Base-by-base conservation (phyloP, 2,888 invertebrate species). In the Apantesis nais region DNA sequence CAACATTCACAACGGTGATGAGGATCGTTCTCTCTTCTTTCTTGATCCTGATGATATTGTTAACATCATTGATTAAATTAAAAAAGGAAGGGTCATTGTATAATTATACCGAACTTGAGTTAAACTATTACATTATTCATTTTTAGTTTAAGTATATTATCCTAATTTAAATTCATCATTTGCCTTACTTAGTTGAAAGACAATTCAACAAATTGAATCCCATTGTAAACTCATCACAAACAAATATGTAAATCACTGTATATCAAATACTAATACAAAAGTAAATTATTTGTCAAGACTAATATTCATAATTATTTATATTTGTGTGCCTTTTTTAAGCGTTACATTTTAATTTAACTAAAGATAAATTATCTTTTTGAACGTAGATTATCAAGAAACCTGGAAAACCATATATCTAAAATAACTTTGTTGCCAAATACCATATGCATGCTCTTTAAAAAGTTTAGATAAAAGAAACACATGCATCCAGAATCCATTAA, bases 111-210 rank as follows among this genome's bases (percentile, higher is more conserved):
- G 1, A 16, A 62, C 39, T 39, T 39, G 16, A 16, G 16, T 62
- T 62, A 29, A 39, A 25, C 25, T 62, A 16, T 41, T 62, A 25
- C 16, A 62, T 25, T 62, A 62, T 62, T 62, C 16, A 62, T 29
- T n/a, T 9, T 39, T 2, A 1, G n/a, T 39, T 41, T 41, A 41
- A 9, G 41, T 41, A 41, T 16, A 41, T 62, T 9, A 41, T 16
- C 25, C 62, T 19, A 16, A 19, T 14, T 25, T 62, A 39, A 41
- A 62, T 62, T 62, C 22, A 48, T 48, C 7, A 8, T 48, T 48
- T 48, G 22, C 48, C 1, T 1, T 25, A 52, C 3, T 52, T 52
- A 11, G n/a, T 52, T 41, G 19, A 25, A 25, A 62, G 16, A n/a
- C 25, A 25, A 25, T 29, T 41, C 9, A 41, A 25, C 16, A 1